Conservation (phyloP, 2,113 vertebrate genomes). For the Notarius quadriscutis region DNA sequence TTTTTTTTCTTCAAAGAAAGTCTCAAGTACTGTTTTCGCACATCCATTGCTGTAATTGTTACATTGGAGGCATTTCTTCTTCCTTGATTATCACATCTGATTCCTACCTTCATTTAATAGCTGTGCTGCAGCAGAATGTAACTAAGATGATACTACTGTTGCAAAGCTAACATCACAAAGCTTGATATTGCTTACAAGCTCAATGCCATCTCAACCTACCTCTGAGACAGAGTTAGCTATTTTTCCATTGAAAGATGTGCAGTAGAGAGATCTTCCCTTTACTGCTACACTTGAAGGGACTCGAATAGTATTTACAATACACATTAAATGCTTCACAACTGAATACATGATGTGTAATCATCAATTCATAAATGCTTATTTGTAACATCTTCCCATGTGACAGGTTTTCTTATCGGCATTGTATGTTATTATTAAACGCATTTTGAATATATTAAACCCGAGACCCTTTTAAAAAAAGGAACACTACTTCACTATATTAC, state of each 20-base stretch:
- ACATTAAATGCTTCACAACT: background rate
- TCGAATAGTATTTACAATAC: background rate
- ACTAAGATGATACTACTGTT: constrained; percentile 60
- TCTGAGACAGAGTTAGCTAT: constrained; percentile 60
- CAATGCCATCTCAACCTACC: constrained; percentile 64
- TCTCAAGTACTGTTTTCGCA: constrained; percentile 52
- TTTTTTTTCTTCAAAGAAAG: constrained; percentile 26
- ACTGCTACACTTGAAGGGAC: constrained; percentile 41
- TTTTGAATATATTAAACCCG: background rate
- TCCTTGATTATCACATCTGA: constrained; percentile 53
- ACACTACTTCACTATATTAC: background rate
- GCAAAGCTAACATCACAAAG: constrained; percentile 51
- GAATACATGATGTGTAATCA: background rate
- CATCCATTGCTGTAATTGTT: constrained; percentile 64
- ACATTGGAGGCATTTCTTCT: constrained; percentile 51
- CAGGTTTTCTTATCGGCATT: background rate
- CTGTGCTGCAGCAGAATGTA: constrained; percentile 48
- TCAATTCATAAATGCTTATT: background rate
- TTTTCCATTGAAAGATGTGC: constrained; percentile 45
- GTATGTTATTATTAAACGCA: background rate
- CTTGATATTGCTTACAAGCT: constrained; percentile 52
- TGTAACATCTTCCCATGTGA: background rate
- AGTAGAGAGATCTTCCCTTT: constrained; percentile 42
- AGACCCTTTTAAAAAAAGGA: background rate
- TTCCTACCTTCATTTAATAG: constrained; percentile 49